Conservation (phyloP, 2,888 invertebrate genomes). For the Tryphoninae sp. region DNA sequence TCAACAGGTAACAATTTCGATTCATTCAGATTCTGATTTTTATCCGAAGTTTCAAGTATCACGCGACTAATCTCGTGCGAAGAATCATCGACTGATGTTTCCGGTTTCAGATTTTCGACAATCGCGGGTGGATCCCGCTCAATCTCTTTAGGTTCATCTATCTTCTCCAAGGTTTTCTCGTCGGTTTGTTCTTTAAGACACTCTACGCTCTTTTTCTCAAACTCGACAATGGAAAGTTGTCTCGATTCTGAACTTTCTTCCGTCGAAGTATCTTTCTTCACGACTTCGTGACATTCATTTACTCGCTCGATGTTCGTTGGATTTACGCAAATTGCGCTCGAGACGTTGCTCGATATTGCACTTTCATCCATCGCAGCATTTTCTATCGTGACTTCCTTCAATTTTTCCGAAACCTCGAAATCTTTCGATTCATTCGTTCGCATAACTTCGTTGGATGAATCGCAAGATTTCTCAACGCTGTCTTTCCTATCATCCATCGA, state of each 20-base stretch:
- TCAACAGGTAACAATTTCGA: neutral
- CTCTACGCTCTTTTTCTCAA: conserved; percentile 73
- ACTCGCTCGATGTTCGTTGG: neutral
- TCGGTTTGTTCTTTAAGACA: conserved; percentile 1
- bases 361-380: conserved; percentile 24
- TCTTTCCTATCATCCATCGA: neutral
- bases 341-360: conserved; percentile 27
- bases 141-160: neutral
- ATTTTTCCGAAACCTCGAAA: conserved; percentile 6
- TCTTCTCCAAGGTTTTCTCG: neutral
- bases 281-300: neutral
- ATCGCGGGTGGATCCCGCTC: conserved; percentile 1
- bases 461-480: conserved; percentile 23
- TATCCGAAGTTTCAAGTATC: conserved; percentile 12
- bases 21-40: conserved; percentile 40
- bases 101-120: neutral
- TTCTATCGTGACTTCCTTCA: conserved; percentile 26
- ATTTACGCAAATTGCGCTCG: neutral
- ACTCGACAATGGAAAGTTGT: neutral
- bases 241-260: conserved; percentile 15
- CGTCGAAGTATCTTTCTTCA: conserved; percentile 3
- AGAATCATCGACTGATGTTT: neutral
- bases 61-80: neutral
- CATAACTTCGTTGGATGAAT: conserved; percentile 8
- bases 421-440: conserved; percentile 7